Conservation (phyloP, 2,113 vertebrate genomes). For the Sapajus apella region DNA sequence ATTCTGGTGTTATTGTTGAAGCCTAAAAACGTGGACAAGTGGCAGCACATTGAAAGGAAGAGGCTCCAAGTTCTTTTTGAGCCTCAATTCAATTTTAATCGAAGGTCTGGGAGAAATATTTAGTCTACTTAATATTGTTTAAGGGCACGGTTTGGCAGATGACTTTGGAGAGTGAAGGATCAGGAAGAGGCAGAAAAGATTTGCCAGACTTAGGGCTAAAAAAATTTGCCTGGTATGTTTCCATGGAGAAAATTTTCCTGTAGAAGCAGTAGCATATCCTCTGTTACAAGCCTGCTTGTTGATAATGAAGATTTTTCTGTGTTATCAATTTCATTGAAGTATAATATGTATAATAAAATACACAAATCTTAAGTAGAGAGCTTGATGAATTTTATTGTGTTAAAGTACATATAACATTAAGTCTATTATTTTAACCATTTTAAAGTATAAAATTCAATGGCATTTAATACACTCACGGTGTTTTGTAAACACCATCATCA, state of each 20-base stretch:
- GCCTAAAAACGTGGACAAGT: constrained; percentile 37
- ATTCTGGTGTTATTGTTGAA: constrained; percentile 49
- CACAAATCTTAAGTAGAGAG: not conserved
- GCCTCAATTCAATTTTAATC: not conserved
- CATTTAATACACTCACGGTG: not conserved
- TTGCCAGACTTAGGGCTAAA: not conserved
- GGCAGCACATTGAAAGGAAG: not conserved
- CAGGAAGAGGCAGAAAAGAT: not conserved
- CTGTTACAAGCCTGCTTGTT: not conserved
- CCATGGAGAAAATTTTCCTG: not conserved
- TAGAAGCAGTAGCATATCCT: not conserved
- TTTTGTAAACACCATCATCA: not conserved
- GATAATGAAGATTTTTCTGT: not conserved
- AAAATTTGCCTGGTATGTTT: not conserved
- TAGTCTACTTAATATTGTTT: not conserved
- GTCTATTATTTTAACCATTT: not conserved
- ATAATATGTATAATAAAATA: not conserved
- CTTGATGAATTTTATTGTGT: not conserved
- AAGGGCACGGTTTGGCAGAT: not conserved
- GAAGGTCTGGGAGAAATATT: not conserved
- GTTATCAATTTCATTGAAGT: not conserved
- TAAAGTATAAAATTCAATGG: not conserved
- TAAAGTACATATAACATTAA: not conserved
- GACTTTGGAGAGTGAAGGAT: not conserved
- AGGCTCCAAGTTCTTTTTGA: not conserved